These are phyloP conservation scores for Drosophila lini DNA, from an alignment of 1,140 invertebrate genomes.

Conservation along the genomic window DNA sequence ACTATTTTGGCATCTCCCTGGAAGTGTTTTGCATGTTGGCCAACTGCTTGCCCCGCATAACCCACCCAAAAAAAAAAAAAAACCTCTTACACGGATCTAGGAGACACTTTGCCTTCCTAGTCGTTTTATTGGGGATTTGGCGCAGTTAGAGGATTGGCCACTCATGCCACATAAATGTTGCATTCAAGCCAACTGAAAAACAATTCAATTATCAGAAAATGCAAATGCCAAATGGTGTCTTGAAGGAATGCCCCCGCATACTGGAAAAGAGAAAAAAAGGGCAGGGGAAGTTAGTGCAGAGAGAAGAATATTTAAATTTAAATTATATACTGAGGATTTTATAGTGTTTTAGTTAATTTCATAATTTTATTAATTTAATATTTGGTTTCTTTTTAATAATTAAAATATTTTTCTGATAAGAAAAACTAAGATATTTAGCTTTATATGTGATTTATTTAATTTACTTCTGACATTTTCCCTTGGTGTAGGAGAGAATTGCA, in stretches of 20 bases:
- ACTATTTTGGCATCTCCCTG: slow-evolving; percentile 50
- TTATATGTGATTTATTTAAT: no score
- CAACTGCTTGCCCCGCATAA: slow-evolving; percentile 54
- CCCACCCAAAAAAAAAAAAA: slow-evolving; percentile 10
- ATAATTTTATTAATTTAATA: background rate
- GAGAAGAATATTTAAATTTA: background rate
- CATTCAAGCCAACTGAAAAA: slow-evolving; percentile 67
- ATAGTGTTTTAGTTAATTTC: no score
- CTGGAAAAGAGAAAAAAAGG: slow-evolving; percentile 7
- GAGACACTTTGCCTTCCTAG: slow-evolving; percentile 66
- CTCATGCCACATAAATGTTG: slow-evolving; percentile 79
- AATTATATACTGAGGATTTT: background rate
- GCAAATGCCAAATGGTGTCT: slow-evolving; percentile 76
- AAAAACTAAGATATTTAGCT: background rate
- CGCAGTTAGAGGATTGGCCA: slow-evolving; percentile 53
- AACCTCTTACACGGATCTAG: background rate
- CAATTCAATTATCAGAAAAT: slow-evolving; percentile 79
- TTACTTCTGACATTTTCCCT: background rate
- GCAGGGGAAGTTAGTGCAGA: background rate
- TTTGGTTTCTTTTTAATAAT: no score
- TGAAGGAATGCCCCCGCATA: slow-evolving; percentile 46
- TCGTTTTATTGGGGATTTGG: slow-evolving; percentile 39
- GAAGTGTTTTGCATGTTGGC: slow-evolving; percentile 68
- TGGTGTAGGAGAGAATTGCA: slow-evolving; percentile 53
- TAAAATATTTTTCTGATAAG: no score